These are phyloP conservation scores for Lochmaea capreae DNA, from an alignment of 2,888 invertebrate species.

Conservation along the genomic window DNA sequence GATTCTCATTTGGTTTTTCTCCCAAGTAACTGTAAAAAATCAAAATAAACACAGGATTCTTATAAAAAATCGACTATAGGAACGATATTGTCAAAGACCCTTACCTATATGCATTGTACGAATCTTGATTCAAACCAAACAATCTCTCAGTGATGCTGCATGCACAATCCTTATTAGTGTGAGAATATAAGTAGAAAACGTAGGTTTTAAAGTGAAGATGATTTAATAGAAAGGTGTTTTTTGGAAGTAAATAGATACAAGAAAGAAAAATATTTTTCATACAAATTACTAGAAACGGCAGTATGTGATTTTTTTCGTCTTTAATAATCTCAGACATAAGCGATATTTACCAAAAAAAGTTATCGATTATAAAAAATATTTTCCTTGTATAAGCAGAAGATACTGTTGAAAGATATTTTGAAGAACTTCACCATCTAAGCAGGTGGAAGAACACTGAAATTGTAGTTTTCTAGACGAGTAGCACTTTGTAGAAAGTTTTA, in stretches of 20 bases:
- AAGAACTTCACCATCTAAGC: background rate
- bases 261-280: constrained; percentile 26
- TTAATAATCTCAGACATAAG: too few relatives aligned
- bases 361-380: background rate
- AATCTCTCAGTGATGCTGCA: constrained; percentile 86
- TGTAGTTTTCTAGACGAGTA: background rate
- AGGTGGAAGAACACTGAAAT: background rate
- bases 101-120: constrained; percentile 77
- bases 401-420: background rate
- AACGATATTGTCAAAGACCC: constrained; percentile 46
- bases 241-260: constrained; percentile 1
- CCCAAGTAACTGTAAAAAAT: constrained; percentile 76
- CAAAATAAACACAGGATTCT: constrained; percentile 7
- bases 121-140: constrained; percentile 83
- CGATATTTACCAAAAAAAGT: background rate
- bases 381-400: background rate
- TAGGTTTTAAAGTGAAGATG: constrained; percentile 39
- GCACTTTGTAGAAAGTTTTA: background rate
- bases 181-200: constrained; percentile 46
- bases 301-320: too few relatives aligned
- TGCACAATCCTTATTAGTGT: constrained; percentile 67
- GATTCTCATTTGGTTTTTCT: constrained; percentile 84
- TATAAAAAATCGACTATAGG: constrained; percentile 18
- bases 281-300: too few relatives aligned
- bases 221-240: constrained; percentile 21